Percentiles rank a stretch among this genome's conserved stretches.
Evolutionary conservation across 2,113 vertebrate genomes (phyloP).

Genomic region (Chrysemys picta): DNA sequence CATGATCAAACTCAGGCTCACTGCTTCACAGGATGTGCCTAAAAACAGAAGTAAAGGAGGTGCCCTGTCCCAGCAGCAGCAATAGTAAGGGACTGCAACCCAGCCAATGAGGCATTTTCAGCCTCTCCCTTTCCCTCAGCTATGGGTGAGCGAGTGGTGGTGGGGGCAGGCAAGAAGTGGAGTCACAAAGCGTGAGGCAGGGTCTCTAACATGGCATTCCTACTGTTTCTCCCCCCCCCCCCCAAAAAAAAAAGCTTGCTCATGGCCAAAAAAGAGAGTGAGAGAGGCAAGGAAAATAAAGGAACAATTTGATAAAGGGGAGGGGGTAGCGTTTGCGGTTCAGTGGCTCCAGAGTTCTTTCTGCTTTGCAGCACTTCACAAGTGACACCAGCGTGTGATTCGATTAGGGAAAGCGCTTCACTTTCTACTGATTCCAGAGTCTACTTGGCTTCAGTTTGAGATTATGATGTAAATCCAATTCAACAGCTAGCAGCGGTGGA

Average conservation of each 20-base stretch:
- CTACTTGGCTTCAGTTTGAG: slow-evolving; percentile 22
- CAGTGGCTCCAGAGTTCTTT: slow-evolving; percentile 53
- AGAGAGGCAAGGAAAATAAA: not conserved
- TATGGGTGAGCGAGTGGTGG: not conserved
- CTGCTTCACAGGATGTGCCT: not conserved
- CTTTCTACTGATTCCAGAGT: slow-evolving; percentile 7
- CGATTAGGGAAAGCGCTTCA: slow-evolving; percentile 54
- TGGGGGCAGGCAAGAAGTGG: not conserved
- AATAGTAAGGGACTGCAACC: not conserved
- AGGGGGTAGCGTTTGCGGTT: slow-evolving; percentile 34
- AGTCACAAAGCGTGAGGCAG: not conserved
- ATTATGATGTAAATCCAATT: not conserved
- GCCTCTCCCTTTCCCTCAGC: not conserved
- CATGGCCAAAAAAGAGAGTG: rapidly evolving
- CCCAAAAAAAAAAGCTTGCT: rapidly evolving
- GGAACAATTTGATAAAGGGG: rapidly evolving
- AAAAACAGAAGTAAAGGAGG: not conserved
- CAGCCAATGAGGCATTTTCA: not conserved
- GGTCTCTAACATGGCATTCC: not conserved
- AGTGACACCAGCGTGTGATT: slow-evolving; percentile 69
- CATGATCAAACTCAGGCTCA: not conserved
- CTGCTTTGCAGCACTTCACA: slow-evolving; percentile 67
- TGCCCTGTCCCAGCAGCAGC: not conserved
- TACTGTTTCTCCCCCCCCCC: not conserved
- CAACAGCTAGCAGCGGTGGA: not conserved